phyloP scores from a whole-genome alignment of 2,888 invertebrate species.

The Latheticus oryzae region DNA sequence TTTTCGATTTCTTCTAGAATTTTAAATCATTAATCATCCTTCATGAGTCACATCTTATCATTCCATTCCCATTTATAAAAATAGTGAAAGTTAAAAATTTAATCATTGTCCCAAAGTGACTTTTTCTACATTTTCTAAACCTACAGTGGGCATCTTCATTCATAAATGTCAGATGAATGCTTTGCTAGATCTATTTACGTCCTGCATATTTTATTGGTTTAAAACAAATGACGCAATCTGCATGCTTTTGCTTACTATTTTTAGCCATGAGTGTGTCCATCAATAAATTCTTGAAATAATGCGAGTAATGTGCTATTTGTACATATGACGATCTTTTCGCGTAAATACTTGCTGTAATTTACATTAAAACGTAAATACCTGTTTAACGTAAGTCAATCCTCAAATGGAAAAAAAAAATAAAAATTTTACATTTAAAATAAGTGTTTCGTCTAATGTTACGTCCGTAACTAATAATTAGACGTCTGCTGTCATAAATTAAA shows the following conservation, averaged over 20 bases:
- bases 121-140: slow-evolving; percentile 18
- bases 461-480: neutral
- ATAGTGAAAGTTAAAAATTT: too few relatives aligned
- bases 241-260: slow-evolving; percentile 39
- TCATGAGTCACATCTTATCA: too few relatives aligned
- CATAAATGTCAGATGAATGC: slow-evolving; percentile 47
- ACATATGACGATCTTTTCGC: slow-evolving; percentile 30
- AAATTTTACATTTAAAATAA: neutral
- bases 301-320: slow-evolving; percentile 36
- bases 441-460: neutral
- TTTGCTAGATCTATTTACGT: slow-evolving; percentile 44
- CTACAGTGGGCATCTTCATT: slow-evolving; percentile 41
- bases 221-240: slow-evolving; percentile 42
- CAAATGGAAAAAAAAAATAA: neutral
- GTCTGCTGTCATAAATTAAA: slow-evolving; percentile 9
- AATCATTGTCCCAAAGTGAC: too few relatives aligned
- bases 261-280: slow-evolving; percentile 41
- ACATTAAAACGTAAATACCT: slow-evolving; percentile 33
- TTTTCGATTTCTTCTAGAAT: too few relatives aligned
- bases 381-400: too few relatives aligned
- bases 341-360: slow-evolving; percentile 25
- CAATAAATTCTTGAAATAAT: slow-evolving; percentile 37
- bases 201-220: slow-evolving; percentile 42
- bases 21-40: too few relatives aligned
- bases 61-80: too few relatives aligned